Conservation (phyloP, 2,888 invertebrate species). For the Euspilapteryx auroguttella region DNA sequence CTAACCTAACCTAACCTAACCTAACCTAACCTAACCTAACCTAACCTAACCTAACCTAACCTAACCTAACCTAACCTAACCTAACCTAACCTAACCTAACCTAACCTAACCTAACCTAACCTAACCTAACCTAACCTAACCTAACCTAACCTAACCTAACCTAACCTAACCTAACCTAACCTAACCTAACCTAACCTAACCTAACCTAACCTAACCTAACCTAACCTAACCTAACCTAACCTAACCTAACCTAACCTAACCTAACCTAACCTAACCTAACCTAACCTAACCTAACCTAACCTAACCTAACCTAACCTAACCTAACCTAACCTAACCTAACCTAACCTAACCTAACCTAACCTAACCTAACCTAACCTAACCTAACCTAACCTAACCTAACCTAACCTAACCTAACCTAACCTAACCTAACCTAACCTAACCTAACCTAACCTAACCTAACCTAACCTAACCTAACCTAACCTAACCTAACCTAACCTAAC, state of each 20-base stretch:
- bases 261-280: conserved; percentile 3
- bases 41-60: conserved; percentile 2
- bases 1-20: conserved; percentile 6
- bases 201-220: conserved; percentile 7
- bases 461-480: conserved; percentile 7
- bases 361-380: conserved; percentile 5
- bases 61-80: conserved; percentile 1
- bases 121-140: conserved; percentile 1
- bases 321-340: conserved; percentile 4
- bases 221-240: conserved; percentile 4
- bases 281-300: conserved; percentile 1
- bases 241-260: conserved; percentile 8
- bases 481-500: conserved; percentile 7
- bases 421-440: conserved; percentile 7
- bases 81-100: neutral
- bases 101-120: neutral
- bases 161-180: neutral
- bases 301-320: conserved; percentile 1
- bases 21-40: conserved; percentile 3
- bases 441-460: conserved; percentile 7
- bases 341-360: conserved; percentile 5
- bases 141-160: conserved; percentile 1
- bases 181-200: conserved; percentile 6
- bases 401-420: conserved; percentile 6
- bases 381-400: conserved; percentile 6